Base-by-base conservation (phyloP, 2,113 vertebrate species). In the Mustela nigripes region DNA sequence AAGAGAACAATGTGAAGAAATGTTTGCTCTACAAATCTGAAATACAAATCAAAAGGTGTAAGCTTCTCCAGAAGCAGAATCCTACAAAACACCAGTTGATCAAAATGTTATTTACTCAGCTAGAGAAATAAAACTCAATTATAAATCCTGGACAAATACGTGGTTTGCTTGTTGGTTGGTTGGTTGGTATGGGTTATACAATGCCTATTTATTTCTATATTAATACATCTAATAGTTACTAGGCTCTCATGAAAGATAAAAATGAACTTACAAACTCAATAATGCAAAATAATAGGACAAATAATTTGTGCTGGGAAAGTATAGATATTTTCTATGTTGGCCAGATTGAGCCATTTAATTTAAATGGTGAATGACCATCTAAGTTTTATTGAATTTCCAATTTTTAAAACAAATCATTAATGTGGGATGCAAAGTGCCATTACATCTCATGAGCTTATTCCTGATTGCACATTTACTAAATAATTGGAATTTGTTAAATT, bases 41-140 rank as follows among this genome's bases (percentile, higher is more conserved):
- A 90, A 90, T 85, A 84, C 19, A 50, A 97, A 96, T 94, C 69
- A 58, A 86, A 74, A 69, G 63, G 79, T 90, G 11, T 11, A 89
- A 4, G 11, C 7, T 93, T 94, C 26, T 21, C 22, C 24, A 89
- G n/a, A 74, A 88, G 11, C 24, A 97, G n/a, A 94, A 56, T 10
- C 3, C 14, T 48, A 42, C 0, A 12, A 26, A 89, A 71, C 15
- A 81, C 9, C 33, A 91, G 33, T 93, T 91, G 28, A n/a, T 74
- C 10, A 33, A 84, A 94, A 86, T 42, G 36, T 88, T 69, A 50
- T 42, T 82, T 78, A 50, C 39, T 60, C 33, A 91, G 26, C 31
- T 87, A 76, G 12, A 91, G 9, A 97, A 69, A 83, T 88, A 67
- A 87, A 96, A 73, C 4, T 74, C 39, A 1, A 14, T 60, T 74